Evolutionary conservation across 2,113 vertebrate genomes (phyloP), one percentile per base, ranked within the genome.

Genomic region (Struthio camelus): DNA sequence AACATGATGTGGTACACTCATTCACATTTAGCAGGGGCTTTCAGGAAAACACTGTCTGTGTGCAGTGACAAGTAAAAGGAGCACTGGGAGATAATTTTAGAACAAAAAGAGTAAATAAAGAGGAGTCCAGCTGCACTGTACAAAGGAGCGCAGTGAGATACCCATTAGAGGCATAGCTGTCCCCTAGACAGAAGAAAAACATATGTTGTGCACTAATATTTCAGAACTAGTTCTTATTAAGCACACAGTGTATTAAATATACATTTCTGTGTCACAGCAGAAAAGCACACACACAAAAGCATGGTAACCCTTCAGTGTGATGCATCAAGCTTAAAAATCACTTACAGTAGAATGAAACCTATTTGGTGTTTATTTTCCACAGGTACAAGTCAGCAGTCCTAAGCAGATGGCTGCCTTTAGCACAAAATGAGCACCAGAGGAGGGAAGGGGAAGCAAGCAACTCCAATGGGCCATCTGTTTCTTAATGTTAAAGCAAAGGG

Each of bases 361-460:
- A 94, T 88, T 96, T 23, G 71, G 85, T 93, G 89, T 95, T 96
- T 97, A 96, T 96, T 88, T 98, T 96, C 89, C 87, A 84, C 86
- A 93, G 95, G 95, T 97, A 95, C 40, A 36, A 95, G 94, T 93
- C 95, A 75, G 84, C 95, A 91, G 66, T 87, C 93, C 90, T 93
- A 90, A 97, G 94, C 97, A 97, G 97, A 98, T 97, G 97, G 96
- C 96, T 91, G 96, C 92, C 95, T 97, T 97, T 97, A 98, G 87
- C 95, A 96, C 42, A 75, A 97, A 97, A 96, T 46, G 95, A 97
- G 81, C 96, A 97, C 96, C 93, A 91, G 90, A 96, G 96, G 96
- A 90, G 91, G 82, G 61, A 89, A 75, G 73, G 85, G 93, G 92
- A 94, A 66, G 84, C 82, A 80, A 87, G 87, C 25, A 70, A 73